phyloP scores from a whole-genome alignment of 2,113 vertebrate genomes.

The Aegotheles bennettii region DNA sequence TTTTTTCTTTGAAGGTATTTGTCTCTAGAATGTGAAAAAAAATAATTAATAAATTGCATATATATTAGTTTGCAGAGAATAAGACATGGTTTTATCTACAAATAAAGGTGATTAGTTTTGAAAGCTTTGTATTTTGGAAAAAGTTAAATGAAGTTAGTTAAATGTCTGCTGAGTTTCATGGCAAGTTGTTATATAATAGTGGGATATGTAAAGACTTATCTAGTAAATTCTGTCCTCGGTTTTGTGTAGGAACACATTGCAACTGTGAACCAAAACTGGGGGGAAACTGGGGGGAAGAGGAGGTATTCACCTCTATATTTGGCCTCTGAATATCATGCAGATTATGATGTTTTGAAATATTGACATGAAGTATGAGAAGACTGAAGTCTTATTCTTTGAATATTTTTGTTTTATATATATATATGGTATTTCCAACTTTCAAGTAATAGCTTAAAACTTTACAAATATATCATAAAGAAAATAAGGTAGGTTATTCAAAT shows the following conservation, averaged over 20 bases:
- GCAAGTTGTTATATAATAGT: neutral
- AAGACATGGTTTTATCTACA: neutral
- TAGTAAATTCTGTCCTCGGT: neutral
- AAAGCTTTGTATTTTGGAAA: neutral
- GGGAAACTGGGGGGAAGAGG: neutral
- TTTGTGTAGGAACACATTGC: neutral
- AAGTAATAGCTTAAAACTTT: neutral
- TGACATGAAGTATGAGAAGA: neutral
- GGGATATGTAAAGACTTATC: neutral
- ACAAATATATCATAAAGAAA: neutral
- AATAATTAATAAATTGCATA: rapidly evolving
- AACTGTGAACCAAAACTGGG: neutral
- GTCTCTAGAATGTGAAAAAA: neutral
- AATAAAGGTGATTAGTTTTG: neutral
- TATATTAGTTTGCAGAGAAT: neutral
- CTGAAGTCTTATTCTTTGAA: neutral
- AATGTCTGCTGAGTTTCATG: neutral
- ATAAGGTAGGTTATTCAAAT: neutral
- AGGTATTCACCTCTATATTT: neutral
- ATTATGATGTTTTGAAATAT: neutral
- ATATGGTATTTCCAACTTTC: neutral
- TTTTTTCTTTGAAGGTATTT: neutral
- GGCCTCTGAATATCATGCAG: neutral
- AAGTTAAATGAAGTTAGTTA: neutral
- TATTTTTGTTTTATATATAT: neutral